Evolutionary conservation across 2,888 invertebrate species (phyloP).

Genomic region (Neuroscelio doddi): DNA sequence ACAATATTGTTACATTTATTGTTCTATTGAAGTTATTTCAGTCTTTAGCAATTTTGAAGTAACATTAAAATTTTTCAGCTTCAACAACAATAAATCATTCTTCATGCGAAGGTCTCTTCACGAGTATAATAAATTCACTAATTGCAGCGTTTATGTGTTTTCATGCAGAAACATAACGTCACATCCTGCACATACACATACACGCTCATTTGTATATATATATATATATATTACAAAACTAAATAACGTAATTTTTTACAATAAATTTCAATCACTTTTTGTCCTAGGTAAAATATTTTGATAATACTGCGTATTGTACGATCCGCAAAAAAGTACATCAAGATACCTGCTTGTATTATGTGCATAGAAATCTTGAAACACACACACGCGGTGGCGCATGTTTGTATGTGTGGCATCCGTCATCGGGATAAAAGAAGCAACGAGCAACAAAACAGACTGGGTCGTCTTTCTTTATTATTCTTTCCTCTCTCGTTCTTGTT

Average conservation of each 20-base stretch:
- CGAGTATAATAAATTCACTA: constrained; percentile 32
- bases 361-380: constrained; percentile 1
- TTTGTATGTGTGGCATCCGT: constrained; percentile 24
- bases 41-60: constrained; percentile 33
- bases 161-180: constrained; percentile 21
- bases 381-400: no score
- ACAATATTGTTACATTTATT: constrained; percentile 31
- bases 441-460: constrained; percentile 31
- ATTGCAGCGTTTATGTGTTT: constrained; percentile 40
- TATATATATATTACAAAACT: no score
- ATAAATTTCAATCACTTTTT: no score
- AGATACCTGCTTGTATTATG: no score
- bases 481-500: constrained; percentile 37
- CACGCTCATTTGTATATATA: no score
- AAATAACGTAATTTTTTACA: no score
- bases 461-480: constrained; percentile 42
- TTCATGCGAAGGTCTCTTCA: constrained; percentile 34
- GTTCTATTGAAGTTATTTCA: constrained; percentile 31
- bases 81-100: constrained; percentile 36
- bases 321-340: no score
- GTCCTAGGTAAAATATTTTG: no score
- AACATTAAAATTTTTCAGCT: constrained; percentile 33
- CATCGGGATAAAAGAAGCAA: constrained; percentile 51
- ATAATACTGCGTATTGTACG: no score
- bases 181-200: constrained; percentile 12